Conservation (phyloP, 2,113 vertebrate genomes). For the Xyrauchen texanus region DNA sequence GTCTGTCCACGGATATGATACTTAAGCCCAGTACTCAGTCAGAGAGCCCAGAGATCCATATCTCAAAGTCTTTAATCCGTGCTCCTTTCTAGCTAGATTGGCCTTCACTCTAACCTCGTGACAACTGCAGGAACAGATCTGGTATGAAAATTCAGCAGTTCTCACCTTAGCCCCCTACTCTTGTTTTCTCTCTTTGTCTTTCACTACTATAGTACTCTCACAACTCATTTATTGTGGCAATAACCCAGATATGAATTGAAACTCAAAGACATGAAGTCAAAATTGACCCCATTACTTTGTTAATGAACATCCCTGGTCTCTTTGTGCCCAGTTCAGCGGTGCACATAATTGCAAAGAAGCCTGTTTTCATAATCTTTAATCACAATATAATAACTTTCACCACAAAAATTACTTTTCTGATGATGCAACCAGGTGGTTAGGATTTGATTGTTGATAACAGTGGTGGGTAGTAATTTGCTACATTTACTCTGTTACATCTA, state of each 20-base stretch:
- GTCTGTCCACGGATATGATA: conserved; percentile 96
- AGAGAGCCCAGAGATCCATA: conserved; percentile 85
- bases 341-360: too few species aligned
- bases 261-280: neutral
- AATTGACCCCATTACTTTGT: neutral
- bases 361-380: neutral
- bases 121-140: conserved; percentile 83
- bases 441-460: too few species aligned
- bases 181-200: conserved; percentile 12
- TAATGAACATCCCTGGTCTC: neutral
- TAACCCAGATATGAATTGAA: neutral
- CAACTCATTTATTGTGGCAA: neutral
- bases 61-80: conserved; percentile 90
- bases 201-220: neutral
- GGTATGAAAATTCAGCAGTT: conserved; percentile 74
- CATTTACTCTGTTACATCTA: too few species aligned
- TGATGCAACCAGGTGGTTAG: too few species aligned
- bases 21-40: conserved; percentile 90
- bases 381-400: neutral
- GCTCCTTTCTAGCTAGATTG: conserved; percentile 80
- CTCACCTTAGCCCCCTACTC: conserved; percentile 57
- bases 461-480: too few species aligned
- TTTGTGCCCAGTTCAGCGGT: neutral
- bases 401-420: too few species aligned
- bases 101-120: conserved; percentile 80